phyloP scores from a whole-genome alignment of 2,888 invertebrate genomes.

The Chamaedrilus cognettii region DNA sequence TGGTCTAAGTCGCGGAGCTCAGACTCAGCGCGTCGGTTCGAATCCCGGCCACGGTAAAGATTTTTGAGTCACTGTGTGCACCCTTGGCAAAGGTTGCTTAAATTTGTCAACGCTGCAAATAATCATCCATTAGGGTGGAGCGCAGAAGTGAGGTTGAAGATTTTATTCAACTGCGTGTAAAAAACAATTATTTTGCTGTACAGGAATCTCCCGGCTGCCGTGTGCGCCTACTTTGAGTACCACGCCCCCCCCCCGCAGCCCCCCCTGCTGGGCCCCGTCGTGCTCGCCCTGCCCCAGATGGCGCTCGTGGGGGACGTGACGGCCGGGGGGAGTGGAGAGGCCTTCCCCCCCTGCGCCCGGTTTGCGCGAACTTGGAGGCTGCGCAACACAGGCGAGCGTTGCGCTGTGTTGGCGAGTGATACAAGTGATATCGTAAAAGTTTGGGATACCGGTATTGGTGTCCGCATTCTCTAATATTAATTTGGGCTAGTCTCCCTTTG shows the following conservation, averaged over 20 bases:
- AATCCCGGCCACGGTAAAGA: too few species aligned
- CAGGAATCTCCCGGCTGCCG: conserved; percentile 96
- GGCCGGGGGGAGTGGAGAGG: conserved; percentile 77
- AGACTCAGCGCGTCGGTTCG: too few species aligned
- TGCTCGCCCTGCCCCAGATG: conserved; percentile 72
- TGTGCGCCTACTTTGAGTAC: conserved; percentile 93
- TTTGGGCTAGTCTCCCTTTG: too few species aligned
- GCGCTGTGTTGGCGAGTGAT: neutral
- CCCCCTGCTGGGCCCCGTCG: too few species aligned
- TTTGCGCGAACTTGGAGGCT: conserved; percentile 89
- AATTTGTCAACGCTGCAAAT: too few species aligned
- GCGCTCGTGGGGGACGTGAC: conserved; percentile 74
- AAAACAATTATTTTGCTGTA: conserved; percentile 41
- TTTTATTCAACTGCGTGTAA: too few species aligned
- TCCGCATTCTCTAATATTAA: too few species aligned
- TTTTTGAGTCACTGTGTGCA: too few species aligned
- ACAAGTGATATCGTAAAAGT: neutral
- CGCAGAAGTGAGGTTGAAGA: too few species aligned
- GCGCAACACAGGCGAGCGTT: conserved; percentile 76
- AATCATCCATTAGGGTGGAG: too few species aligned
- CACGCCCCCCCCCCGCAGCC: conserved; percentile 63
- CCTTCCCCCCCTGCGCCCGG: conserved; percentile 72
- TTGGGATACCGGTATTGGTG: neutral
- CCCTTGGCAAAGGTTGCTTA: too few species aligned
- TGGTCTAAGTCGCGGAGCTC: too few species aligned